Conservation (phyloP, 2,113 vertebrate genomes). For the Notarius lentiginosus region DNA sequence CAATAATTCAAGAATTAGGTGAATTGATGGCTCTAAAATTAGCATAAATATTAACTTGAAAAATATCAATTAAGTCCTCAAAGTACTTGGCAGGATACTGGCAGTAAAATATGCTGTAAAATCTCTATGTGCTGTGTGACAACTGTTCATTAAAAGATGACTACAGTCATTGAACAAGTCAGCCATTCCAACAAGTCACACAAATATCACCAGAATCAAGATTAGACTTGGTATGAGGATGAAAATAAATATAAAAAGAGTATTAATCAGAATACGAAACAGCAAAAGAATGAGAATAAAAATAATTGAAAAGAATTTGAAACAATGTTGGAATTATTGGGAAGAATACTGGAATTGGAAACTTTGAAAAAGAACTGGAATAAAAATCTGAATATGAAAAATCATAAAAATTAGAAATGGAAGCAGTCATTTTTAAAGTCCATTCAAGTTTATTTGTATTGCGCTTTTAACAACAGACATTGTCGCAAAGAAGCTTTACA, state of each 20-base stretch:
- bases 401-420: background rate
- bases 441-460: too few species aligned
- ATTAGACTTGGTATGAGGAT: background rate
- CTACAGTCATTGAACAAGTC: background rate
- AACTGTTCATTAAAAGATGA: constrained; percentile 15
- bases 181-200: background rate
- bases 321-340: background rate
- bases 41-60: constrained; percentile 22
- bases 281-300: background rate
- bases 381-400: background rate
- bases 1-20: constrained; percentile 13
- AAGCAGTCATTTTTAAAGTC: background rate
- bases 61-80: constrained; percentile 26
- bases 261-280: background rate
- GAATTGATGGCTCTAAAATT: constrained; percentile 19
- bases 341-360: too few species aligned
- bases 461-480: too few species aligned
- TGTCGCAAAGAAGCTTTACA: too few species aligned
- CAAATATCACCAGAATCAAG: background rate
- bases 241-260: background rate
- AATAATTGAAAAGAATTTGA: background rate
- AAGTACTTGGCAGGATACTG: constrained; percentile 24
- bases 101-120: constrained; percentile 27
- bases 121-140: constrained; percentile 14
- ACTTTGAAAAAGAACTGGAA: background rate